Evolutionary conservation across 1,140 invertebrate species (phyloP).

Genomic region (Rhynchophorus ferrugineus): DNA sequence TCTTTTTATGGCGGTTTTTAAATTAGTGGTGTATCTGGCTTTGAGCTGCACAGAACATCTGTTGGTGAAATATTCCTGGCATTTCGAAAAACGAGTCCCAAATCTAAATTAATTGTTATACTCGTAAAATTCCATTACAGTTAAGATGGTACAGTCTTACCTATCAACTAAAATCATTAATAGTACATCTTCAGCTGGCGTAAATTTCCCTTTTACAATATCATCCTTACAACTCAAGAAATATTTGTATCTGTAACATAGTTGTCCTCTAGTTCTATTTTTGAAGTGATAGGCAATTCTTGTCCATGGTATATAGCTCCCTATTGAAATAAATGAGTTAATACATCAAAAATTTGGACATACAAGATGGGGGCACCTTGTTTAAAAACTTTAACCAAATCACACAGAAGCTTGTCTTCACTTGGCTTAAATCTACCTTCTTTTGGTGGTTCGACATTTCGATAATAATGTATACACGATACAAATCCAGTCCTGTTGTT

Average conservation of each 20-base stretch:
- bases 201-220: conserved; percentile 51
- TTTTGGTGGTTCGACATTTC: conserved; percentile 38
- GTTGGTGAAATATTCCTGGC: conserved; percentile 45
- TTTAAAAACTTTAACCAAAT: conserved; percentile 47
- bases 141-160: too few species aligned
- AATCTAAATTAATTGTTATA: conserved; percentile 37
- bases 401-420: conserved; percentile 51
- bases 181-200: conserved; percentile 52
- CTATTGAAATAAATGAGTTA: conserved; percentile 33
- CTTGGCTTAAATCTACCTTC: conserved; percentile 47
- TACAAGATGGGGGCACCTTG: conserved; percentile 14
- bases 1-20: conserved; percentile 34
- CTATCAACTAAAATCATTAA: conserved; percentile 49
- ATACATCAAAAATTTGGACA: not conserved
- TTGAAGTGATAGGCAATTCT: conserved; percentile 51
- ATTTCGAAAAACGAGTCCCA: conserved; percentile 50
- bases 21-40: conserved; percentile 44
- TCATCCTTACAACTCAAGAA: conserved; percentile 27
- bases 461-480: conserved; percentile 56
- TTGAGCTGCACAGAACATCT: conserved; percentile 48
- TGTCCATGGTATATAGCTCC: conserved; percentile 58
- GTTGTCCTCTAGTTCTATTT: conserved; percentile 52
- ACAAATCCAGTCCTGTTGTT: conserved; percentile 56
- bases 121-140: not conserved
- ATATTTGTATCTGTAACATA: conserved; percentile 50